phyloP scores from a whole-genome alignment of 2,113 vertebrate species.

The Brachionichthys hirsutus region DNA sequence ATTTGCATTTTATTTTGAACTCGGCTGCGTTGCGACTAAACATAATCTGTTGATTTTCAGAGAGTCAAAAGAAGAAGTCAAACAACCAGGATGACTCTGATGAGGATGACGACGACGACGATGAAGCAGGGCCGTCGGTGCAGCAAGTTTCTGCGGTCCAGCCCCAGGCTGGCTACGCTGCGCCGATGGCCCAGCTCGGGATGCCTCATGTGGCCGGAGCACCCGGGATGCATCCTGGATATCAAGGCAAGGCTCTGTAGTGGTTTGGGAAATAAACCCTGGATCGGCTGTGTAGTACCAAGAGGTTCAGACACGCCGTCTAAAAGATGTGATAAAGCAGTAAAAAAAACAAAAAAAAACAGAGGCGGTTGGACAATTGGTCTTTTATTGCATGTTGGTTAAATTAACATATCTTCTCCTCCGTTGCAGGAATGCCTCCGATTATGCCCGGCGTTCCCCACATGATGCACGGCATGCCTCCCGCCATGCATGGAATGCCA shows the following conservation, averaged over 20 bases:
- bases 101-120: constrained; percentile 89
- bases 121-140: constrained; percentile 90
- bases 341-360: no score
- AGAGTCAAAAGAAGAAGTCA: constrained; percentile 94
- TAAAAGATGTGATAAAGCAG: no score
- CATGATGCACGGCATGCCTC: constrained; percentile 81
- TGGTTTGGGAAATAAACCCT: not conserved
- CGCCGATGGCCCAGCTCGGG: constrained; percentile 90
- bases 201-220: constrained; percentile 85
- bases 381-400: no score
- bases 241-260: constrained; percentile 62
- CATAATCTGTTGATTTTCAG: constrained; percentile 58
- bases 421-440: constrained; percentile 87
- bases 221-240: constrained; percentile 89
- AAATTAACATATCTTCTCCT: not conserved
- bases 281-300: not conserved
- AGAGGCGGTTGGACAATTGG: no score
- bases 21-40: not conserved
- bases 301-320: no score
- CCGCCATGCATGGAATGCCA: constrained; percentile 74
- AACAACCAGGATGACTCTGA: constrained; percentile 93
- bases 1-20: no score
- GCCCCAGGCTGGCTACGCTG: constrained; percentile 85
- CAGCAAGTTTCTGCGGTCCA: constrained; percentile 85
- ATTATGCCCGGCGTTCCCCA: constrained; percentile 94